Conservation (phyloP, 2,888 invertebrate species). For the Pseudoips prasinana region DNA sequence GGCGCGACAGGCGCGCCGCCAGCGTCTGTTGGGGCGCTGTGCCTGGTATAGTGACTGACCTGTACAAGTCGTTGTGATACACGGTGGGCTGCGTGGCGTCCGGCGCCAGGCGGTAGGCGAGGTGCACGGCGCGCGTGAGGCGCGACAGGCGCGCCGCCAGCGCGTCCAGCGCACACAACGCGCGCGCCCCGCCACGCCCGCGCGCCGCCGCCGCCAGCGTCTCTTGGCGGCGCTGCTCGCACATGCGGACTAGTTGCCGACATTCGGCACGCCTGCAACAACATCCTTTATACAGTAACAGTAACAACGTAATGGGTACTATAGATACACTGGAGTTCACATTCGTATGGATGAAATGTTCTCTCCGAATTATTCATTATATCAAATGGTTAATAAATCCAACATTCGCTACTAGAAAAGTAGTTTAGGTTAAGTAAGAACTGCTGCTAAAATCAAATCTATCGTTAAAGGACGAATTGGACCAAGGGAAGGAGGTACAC, state of each 20-base stretch:
- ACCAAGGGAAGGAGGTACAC: too few relatives aligned
- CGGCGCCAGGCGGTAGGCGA: constrained; percentile 89
- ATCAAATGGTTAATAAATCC: too few relatives aligned
- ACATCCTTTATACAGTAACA: constrained; percentile 26
- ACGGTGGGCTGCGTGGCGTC: constrained; percentile 90
- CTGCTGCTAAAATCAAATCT: too few relatives aligned
- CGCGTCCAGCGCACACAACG: constrained; percentile 49
- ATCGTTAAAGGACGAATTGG: too few relatives aligned
- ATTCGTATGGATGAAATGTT: too few relatives aligned
- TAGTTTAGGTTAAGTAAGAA: too few relatives aligned
- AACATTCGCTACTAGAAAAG: too few relatives aligned
- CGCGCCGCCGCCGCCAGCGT: constrained; percentile 56
- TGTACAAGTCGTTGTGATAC: constrained; percentile 85
- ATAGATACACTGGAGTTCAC: too few relatives aligned
- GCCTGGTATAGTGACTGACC: constrained; percentile 49
- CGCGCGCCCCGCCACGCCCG: constrained; percentile 83
- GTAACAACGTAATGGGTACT: not conserved
- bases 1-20: constrained; percentile 75
- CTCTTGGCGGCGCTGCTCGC: constrained; percentile 88
- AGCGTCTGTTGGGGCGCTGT: constrained; percentile 62
- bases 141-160: constrained; percentile 80
- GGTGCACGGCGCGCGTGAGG: constrained; percentile 82
- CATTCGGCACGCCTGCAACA: constrained; percentile 88
- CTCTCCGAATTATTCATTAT: too few relatives aligned
- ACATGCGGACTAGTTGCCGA: constrained; percentile 88